A percentile compares a stretch with the other conserved stretches of the same genome.
Evolutionary conservation across 2,113 vertebrate genomes (phyloP).

Genomic region (Smithornis capensis): DNA sequence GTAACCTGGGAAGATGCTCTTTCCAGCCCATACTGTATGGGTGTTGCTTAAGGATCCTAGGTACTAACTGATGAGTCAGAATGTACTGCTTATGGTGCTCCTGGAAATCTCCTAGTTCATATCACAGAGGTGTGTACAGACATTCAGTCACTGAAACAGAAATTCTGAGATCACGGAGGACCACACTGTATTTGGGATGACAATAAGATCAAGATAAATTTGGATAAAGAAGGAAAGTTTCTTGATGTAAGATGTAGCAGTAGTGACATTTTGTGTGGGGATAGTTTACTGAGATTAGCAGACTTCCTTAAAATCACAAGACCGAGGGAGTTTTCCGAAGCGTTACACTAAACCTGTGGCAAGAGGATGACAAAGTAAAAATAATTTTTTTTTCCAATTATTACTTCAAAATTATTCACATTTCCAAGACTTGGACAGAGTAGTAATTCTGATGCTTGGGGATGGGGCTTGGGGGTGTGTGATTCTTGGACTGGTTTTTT

Average conservation of each 20-base stretch:
- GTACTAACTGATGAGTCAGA: background rate
- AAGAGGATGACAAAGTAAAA: background rate
- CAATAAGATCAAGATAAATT: background rate
- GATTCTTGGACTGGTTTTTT: rapidly evolving
- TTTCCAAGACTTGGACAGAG: background rate
- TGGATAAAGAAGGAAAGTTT: background rate
- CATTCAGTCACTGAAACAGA: background rate
- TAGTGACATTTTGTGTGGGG: background rate
- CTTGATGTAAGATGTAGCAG: background rate
- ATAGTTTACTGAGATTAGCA: background rate
- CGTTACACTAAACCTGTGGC: background rate
- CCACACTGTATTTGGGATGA: background rate
- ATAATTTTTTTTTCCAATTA: background rate
- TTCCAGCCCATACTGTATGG: background rate
- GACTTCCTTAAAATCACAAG: background rate
- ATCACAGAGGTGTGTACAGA: background rate
- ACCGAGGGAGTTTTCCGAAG: background rate
- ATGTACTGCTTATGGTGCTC: background rate
- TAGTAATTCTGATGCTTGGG: background rate
- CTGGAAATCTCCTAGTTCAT: background rate
- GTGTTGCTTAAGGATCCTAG: background rate
- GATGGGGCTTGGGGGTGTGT: rapidly evolving
- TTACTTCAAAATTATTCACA: background rate
- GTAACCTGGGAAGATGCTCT: background rate
- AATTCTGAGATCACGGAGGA: background rate